phyloP scores from a whole-genome alignment of 53 echinoderm and acorn worm species.

The Henricia sp. region DNA sequence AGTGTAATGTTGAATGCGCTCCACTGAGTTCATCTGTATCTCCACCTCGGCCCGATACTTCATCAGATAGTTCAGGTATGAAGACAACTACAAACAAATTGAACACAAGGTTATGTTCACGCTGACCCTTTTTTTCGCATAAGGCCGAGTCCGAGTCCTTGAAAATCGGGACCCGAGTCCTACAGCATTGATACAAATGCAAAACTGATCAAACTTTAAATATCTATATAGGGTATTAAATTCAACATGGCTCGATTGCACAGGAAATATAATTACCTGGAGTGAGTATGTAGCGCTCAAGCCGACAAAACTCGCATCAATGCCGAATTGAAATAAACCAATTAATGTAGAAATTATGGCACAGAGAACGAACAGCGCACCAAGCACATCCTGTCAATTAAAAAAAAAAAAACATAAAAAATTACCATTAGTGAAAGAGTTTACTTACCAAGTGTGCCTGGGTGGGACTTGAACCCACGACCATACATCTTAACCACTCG shows the following conservation, averaged over 20 bases:
- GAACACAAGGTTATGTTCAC: too few species aligned
- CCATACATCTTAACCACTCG: too few species aligned
- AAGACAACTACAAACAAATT: constrained; percentile 53
- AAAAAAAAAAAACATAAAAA: too few species aligned
- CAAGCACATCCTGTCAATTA: constrained; percentile 51
- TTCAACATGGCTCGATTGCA: not conserved
- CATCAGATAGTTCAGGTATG: constrained; percentile 68
- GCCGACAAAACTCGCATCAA: constrained; percentile 58
- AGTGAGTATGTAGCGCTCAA: constrained; percentile 59
- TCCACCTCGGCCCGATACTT: constrained; percentile 67
- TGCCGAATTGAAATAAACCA: constrained; percentile 14
- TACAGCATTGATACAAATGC: too few species aligned
- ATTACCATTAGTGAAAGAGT: too few species aligned
- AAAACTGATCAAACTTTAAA: too few species aligned
- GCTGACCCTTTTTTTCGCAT: too few species aligned
- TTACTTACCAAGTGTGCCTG: too few species aligned
- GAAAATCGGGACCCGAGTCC: too few species aligned
- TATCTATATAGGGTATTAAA: too few species aligned
- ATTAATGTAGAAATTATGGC: constrained; percentile 43
- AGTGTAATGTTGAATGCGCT: constrained; percentile 67
- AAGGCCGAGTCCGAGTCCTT: too few species aligned
- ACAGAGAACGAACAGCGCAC: constrained; percentile 56
- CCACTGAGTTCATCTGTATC: constrained; percentile 79
- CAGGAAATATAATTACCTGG: constrained; percentile 19
- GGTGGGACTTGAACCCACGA: too few species aligned